Conservation (phyloP, 1,140 invertebrate species). For the Cyphomyrmex costatus region DNA sequence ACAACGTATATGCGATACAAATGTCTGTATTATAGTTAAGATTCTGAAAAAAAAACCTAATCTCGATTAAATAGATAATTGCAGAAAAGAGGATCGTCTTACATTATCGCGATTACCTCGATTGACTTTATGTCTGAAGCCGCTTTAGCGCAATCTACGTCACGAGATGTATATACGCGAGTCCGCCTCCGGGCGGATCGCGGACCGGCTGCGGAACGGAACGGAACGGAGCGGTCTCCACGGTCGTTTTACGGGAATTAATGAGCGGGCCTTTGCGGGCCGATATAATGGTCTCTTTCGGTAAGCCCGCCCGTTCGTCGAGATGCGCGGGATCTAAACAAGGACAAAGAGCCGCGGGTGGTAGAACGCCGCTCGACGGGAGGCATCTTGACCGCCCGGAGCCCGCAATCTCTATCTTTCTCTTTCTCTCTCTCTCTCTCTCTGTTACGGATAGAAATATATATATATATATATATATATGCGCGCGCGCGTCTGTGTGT, state of each 20-base stretch:
- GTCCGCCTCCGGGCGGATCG: conserved; percentile 47
- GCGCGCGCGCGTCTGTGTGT: conserved; percentile 53
- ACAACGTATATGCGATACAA: neutral
- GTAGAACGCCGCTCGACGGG: conserved; percentile 78
- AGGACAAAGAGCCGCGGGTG: conserved; percentile 79
- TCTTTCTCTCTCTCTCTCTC: conserved; percentile 36
- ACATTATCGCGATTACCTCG: conserved; percentile 6
- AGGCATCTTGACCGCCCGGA: conserved; percentile 70
- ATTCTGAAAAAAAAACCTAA: neutral
- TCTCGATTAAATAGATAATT: neutral
- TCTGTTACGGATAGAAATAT: conserved; percentile 12
- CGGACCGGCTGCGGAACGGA: conserved; percentile 55
- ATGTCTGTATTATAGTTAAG: neutral
- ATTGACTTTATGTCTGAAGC: conserved; percentile 22
- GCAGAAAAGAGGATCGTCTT: neutral
- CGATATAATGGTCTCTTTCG: conserved; percentile 74
- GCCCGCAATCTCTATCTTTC: conserved; percentile 35
- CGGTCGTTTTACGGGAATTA: conserved; percentile 67
- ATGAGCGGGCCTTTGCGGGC: conserved; percentile 67
- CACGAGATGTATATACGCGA: conserved; percentile 33
- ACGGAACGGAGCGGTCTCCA: conserved; percentile 43
- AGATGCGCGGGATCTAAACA: conserved; percentile 75
- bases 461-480: conserved; percentile 18
- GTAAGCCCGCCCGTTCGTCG: conserved; percentile 57
- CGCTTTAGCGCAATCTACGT: conserved; percentile 1